Base-by-base conservation (phyloP, 2,113 vertebrate species). In the Macquaria ambigua region DNA sequence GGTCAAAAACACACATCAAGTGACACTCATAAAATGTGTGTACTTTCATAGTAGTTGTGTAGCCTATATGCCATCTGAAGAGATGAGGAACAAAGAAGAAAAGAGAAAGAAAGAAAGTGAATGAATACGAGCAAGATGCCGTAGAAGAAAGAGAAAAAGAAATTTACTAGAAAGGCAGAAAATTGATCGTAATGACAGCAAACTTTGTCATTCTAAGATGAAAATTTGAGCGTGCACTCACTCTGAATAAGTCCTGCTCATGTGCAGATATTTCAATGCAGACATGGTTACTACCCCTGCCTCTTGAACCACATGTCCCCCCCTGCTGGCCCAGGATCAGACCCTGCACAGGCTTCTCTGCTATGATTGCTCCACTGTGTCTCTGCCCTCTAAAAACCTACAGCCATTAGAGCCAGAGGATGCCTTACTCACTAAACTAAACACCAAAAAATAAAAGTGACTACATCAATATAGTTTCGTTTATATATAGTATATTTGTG, bases 321-420 rank as follows among this genome's bases (percentile, higher is more conserved):
- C 93, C 72, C 92, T 93, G 90, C 93, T 94, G 93, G 93, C 81
- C 89, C 64, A 31, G 50, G 73, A 83, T 79, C 86, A 86, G 61
- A 84, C 39, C 80, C 50, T 85, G 46, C 88, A 89, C 16, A 11
- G 18, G 50, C 10, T 10, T 11, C 43, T 68, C 46, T 48, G 9
- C 72, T 74, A 20, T 18, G 18, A 37, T 10, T 28, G 18, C 41
- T 74, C 48, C 23, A 8, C 58, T 39, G 28, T 52, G 31, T 52
- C 56, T 68, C 23, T 70, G 52, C 67, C 34, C 34, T 67, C 16
- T 71, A 11, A 46, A 63, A 37, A 31, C 34, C 46, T 20, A 16
- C 53, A 77, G 25, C 73, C 50, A 71, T 66, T 7, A 34, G 18
- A 79, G 23, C 18, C 37, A 14, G 23, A 15, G 3, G 11, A 53